Evolutionary conservation across 2,888 invertebrate genomes (phyloP).

Genomic region (Phlogophora meticulosa): DNA sequence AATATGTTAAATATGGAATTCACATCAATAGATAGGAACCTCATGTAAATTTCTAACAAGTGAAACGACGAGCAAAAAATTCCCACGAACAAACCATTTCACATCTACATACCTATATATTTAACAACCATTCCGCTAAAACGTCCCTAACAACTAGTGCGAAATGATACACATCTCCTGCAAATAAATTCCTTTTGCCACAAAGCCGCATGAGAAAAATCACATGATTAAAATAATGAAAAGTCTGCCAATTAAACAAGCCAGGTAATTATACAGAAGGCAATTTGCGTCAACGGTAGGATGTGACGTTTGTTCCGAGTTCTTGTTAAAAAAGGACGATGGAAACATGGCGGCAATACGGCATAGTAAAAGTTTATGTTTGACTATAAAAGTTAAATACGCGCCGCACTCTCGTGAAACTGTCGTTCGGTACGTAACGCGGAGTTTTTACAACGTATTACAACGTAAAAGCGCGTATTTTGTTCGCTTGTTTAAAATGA

Average conservation of each 20-base stretch:
- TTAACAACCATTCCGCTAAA: conserved; percentile 31
- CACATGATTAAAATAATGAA: conserved; percentile 54
- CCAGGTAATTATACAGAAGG: conserved; percentile 17
- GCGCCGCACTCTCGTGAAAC: conserved; percentile 49
- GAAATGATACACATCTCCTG: conserved; percentile 49
- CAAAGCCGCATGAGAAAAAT: conserved; percentile 40
- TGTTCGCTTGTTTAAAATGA: conserved; percentile 28
- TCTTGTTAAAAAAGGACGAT: conserved; percentile 43
- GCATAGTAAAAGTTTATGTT: conserved; percentile 64
- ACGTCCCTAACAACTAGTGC: conserved; percentile 47
- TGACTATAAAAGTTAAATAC: conserved; percentile 63
- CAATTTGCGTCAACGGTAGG: conserved; percentile 30
- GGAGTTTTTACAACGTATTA: conserved; percentile 42
- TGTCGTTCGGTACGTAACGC: conserved; percentile 42
- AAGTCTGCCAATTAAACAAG: conserved; percentile 31
- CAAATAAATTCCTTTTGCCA: conserved; percentile 28
- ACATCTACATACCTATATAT: conserved; percentile 26
- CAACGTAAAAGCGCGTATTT: conserved; percentile 44
- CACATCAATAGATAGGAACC: not conserved
- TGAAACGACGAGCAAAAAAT: not conserved
- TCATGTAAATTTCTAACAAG: not conserved
- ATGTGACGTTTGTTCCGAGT: conserved; percentile 10
- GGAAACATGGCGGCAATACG: conserved; percentile 35
- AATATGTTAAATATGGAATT: not conserved
- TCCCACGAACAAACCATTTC: conserved; percentile 28